These are phyloP conservation scores for Eristalis arbustorum DNA, from an alignment of 2,888 invertebrate genomes.

Conservation along the genomic window DNA sequence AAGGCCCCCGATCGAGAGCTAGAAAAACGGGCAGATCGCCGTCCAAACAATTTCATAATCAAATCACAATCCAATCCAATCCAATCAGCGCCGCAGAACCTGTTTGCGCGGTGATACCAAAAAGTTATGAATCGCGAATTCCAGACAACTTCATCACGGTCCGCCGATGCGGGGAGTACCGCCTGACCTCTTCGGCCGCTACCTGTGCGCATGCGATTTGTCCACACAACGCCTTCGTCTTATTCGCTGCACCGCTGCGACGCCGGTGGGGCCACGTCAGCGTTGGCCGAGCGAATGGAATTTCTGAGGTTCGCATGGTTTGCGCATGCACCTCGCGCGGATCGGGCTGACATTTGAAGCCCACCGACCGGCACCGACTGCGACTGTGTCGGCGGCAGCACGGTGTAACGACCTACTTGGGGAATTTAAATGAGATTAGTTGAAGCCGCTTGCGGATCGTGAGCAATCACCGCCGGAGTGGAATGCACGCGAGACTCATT, in stretches of 20 bases:
- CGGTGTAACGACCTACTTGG: slow-evolving; percentile 53
- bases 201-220: background rate
- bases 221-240: slow-evolving; percentile 41
- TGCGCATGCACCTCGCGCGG: slow-evolving; percentile 3
- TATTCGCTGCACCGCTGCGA: slow-evolving; percentile 17
- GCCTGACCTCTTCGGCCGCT: background rate
- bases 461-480: background rate
- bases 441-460: slow-evolving; percentile 34
- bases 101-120: slow-evolving; percentile 32
- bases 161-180: background rate
- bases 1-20: slow-evolving; percentile 4
- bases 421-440: slow-evolving; percentile 38
- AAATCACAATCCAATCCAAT: background rate
- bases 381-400: background rate
- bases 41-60: slow-evolving; percentile 42
- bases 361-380: background rate
- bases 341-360: slow-evolving; percentile 55
- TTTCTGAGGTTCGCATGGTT: slow-evolving; percentile 30
- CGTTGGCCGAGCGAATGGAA: slow-evolving; percentile 28
- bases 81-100: slow-evolving; percentile 14
- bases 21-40: slow-evolving; percentile 37
- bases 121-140: slow-evolving; percentile 17
- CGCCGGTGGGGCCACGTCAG: background rate
- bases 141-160: slow-evolving; percentile 7
- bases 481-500: background rate